Evolutionary conservation across 2,113 vertebrate species (phyloP), one percentile per base, ranked within the genome.

Genomic region (Takifugu flavidus): DNA sequence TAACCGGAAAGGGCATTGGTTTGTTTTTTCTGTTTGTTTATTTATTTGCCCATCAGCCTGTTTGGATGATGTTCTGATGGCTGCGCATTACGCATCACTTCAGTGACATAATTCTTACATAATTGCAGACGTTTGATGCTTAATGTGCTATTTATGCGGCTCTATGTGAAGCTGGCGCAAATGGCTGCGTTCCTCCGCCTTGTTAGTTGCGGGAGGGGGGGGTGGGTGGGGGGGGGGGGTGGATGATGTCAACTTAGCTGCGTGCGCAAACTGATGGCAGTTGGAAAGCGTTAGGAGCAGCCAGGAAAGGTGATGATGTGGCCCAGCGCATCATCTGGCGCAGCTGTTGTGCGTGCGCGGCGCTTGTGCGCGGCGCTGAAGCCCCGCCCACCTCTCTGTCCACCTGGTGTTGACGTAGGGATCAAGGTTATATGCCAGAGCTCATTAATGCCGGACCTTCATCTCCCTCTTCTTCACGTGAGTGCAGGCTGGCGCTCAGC

Each of bases 81-180:
- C 67, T 82, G 82, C 76, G 79, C 72, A 80, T 85, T 70, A 79
- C 62, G 74, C 81, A 81, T 76, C 69, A 67, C 67, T 54, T 65
- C 78, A 77, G 75, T 81, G 73, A 80, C 79, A 79, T 86, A 78
- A 85, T 68, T 59, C 72, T 84, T 81, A 80, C 77, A 70, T 85
- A 56, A 79, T 75, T 50, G 46, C 59, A 62, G 4, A 44, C 70
- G 70, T 77, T 70, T 79, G 53, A 72, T 78, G 63, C 11, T 65
- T 59, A 66, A 68, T 74, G 28, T 62, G 49, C 49, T 29, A 61
- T 70, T 61, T 69, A 54, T 58, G 50, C 2, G 64, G 28, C 28
- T 46, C 13, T 65, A 15, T 75, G 67, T 56, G 63, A 53, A 66
- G 54, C 8, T 78, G 70, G 80, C 70, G 73, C 80, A 79, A 75